phyloP scores from a whole-genome alignment of 92 coral and sea anemone genomes.

The Siderastrea siderea region DNA sequence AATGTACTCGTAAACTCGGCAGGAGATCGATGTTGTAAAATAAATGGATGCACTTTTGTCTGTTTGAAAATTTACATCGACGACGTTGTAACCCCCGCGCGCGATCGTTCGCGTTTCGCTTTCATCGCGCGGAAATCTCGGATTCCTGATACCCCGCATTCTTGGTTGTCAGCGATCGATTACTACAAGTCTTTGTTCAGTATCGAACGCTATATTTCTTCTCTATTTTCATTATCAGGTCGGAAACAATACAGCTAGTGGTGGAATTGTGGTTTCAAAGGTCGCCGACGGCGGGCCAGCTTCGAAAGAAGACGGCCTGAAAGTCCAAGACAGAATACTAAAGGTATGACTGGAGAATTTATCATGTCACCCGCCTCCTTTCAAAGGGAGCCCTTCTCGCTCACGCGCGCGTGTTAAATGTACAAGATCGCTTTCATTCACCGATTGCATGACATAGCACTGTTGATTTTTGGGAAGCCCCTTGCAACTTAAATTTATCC shows the following conservation, averaged over 20 bases:
- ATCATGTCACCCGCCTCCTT: slow-evolving; percentile 25
- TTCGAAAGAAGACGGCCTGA: slow-evolving; percentile 86
- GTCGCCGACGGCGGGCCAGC: slow-evolving; percentile 99
- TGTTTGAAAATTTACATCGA: slow-evolving; percentile 18
- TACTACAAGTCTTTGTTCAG: slow-evolving; percentile 55
- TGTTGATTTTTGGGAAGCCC: slow-evolving; percentile 15
- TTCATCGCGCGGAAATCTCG: slow-evolving; percentile 41
- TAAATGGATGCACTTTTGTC: slow-evolving; percentile 37
- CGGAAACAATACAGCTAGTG: slow-evolving; percentile 85
- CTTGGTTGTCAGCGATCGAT: slow-evolving; percentile 14
- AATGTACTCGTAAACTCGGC: slow-evolving; percentile 51
- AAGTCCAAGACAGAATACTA: slow-evolving; percentile 87
- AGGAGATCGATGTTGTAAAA: slow-evolving; percentile 41
- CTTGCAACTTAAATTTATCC: slow-evolving; percentile 22
- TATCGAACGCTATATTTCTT: slow-evolving; percentile 27
- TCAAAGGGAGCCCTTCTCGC: background rate
- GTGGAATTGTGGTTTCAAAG: slow-evolving; percentile 97
- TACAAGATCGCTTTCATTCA: slow-evolving; percentile 27
- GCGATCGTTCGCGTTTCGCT: slow-evolving; percentile 24
- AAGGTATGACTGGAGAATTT: slow-evolving; percentile 74
- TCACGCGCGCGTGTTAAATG: slow-evolving; percentile 13
- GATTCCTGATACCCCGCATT: slow-evolving; percentile 29
- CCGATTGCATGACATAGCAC: slow-evolving; percentile 12
- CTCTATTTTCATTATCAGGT: slow-evolving; percentile 71
- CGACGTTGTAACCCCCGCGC: slow-evolving; percentile 38